phyloP scores from a whole-genome alignment of 2,888 invertebrate species.

The Herminia tarsipennalis region DNA sequence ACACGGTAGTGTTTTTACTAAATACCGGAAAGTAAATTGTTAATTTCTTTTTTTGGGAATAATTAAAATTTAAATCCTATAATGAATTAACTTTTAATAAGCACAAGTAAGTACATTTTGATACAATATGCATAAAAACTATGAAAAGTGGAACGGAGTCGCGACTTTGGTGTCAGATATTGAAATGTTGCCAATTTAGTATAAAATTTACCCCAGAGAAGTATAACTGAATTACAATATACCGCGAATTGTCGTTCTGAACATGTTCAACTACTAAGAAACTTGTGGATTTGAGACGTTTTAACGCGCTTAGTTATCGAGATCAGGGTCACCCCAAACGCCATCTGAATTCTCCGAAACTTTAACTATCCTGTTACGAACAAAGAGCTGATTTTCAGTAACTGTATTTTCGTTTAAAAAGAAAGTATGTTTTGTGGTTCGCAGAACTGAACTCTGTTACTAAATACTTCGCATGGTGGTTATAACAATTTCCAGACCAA shows the following conservation, averaged over 20 bases:
- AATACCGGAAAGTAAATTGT: too few relatives aligned
- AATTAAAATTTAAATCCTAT: background rate
- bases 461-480: too few relatives aligned
- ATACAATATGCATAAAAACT: conserved; percentile 3
- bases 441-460: too few relatives aligned
- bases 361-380: conserved; percentile 21
- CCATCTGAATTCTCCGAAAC: too few relatives aligned
- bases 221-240: background rate
- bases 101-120: conserved; percentile 3
- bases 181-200: conserved; percentile 38
- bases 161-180: conserved; percentile 19
- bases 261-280: conserved; percentile 19
- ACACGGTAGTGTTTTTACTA: too few relatives aligned
- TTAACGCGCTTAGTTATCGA: conserved; percentile 3
- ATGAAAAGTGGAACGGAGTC: conserved; percentile 23
- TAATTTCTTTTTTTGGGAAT: background rate
- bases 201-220: conserved; percentile 20
- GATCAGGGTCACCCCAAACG: conserved; percentile 18
- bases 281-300: conserved; percentile 10
- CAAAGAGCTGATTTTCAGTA: conserved; percentile 9
- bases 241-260: conserved; percentile 11
- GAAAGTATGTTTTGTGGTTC: too few relatives aligned
- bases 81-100: conserved; percentile 2
- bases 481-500: too few relatives aligned
- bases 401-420: too few relatives aligned